phyloP scores from a whole-genome alignment of 2,113 vertebrate species.

The Pyxicephalus adspersus region DNA sequence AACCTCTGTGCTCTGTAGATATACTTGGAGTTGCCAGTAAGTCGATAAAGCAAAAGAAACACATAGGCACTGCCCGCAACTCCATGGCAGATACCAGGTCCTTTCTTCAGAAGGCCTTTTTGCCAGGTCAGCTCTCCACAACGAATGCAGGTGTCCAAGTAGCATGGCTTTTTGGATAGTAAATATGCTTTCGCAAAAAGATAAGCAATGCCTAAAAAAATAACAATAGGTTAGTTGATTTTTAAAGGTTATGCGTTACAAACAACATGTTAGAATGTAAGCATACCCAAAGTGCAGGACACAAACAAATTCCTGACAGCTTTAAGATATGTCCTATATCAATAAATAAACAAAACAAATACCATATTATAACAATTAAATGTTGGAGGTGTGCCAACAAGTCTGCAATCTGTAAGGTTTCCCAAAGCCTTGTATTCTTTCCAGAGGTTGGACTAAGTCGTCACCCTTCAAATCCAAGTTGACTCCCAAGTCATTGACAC shows the following conservation, averaged over 20 bases:
- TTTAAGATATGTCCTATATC: too few species aligned
- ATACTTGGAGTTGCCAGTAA: constrained; percentile 88
- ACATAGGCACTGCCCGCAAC: constrained; percentile 87
- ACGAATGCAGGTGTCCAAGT: constrained; percentile 87
- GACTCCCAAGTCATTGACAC: too few species aligned
- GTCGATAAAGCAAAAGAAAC: constrained; percentile 85
- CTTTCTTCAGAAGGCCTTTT: constrained; percentile 89
- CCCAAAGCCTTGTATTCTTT: too few species aligned
- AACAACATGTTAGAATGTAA: background rate
- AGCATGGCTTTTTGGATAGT: constrained; percentile 87
- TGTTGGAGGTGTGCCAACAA: too few species aligned
- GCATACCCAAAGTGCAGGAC: too few species aligned
- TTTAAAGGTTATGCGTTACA: background rate
- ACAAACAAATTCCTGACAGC: too few species aligned
- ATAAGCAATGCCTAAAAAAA: constrained; percentile 83
- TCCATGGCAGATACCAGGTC: constrained; percentile 87
- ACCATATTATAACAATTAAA: too few species aligned
- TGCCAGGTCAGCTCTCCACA: constrained; percentile 88
- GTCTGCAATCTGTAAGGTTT: too few species aligned
- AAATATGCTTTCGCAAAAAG: constrained; percentile 90
- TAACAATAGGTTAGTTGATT: constrained; percentile 32
- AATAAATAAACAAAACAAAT: too few species aligned
- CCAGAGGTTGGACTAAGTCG: too few species aligned
- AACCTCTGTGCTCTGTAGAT: constrained; percentile 88
- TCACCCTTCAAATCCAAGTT: too few species aligned